A percentile compares a stretch with the other conserved stretches of the same genome.
Conservation (phyloP, 2,797 vertebrate species). For the Taeniopygia guttata region DNA sequence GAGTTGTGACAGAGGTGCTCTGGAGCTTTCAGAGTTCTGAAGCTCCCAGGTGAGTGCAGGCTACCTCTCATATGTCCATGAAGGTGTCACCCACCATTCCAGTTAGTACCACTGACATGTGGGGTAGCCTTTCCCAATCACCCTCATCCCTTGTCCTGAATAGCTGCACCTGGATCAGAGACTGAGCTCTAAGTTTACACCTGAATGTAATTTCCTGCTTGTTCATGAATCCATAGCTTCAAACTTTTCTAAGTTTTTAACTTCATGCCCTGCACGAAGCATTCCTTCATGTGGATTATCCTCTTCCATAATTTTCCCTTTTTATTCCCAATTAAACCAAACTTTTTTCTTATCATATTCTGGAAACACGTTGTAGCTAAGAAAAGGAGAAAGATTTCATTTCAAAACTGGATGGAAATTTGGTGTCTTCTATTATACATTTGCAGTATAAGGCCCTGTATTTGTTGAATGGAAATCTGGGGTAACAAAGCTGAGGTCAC, state of each 20-base stretch:
- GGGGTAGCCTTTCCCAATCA: neutral
- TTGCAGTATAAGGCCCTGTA: neutral
- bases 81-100: neutral
- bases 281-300: neutral
- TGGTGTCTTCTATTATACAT: neutral
- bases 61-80: neutral
- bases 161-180: neutral
- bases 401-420: neutral
- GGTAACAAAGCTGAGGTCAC: slow-evolving; percentile 27
- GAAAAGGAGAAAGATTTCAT: neutral
- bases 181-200: neutral
- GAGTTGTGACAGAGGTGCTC: neutral
- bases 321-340: neutral
- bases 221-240: neutral
- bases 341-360: neutral
- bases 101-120: neutral
- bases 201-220: neutral
- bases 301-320: neutral
- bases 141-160: neutral
- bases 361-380: neutral
- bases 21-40: neutral
- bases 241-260: neutral
- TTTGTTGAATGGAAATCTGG: neutral
- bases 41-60: neutral
- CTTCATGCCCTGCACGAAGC: neutral